Base-by-base conservation (phyloP, 2,888 invertebrate genomes). In the Phyto melanocephala region DNA sequence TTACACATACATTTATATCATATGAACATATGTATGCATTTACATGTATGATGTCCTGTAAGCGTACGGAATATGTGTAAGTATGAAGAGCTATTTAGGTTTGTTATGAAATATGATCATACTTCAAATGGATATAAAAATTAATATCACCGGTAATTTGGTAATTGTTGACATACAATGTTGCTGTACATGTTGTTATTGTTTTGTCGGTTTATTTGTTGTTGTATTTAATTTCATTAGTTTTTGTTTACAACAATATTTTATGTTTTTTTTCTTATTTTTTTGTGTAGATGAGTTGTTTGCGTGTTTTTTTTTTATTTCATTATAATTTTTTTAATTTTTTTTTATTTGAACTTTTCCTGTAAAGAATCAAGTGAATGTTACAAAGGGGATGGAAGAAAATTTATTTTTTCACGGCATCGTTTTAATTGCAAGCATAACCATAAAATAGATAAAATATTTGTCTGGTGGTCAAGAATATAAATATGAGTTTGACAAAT, bases 21-120 rank as follows among this genome's bases (percentile, higher is more conserved):
- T 28, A 28, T 28, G 28, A 28, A 28, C 11, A 52, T 22, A 13
- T 22, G 15, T 4, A 15, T 28, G 24, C 8, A 20, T 35, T 2
- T 70, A n/a, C 52, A 6, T 58, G 24, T 65, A 20, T 65, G 56
- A 62, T 47, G 62, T 63, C 62, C 62, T 54, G 35, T 54, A 63
- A 77, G 70, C 62, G n/a, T n/a, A n/a, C n/a, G n/a, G n/a, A n/a
- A 77, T 63, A 70, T 65, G 11, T 28, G n/a, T 8, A n/a, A n/a
- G n/a, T n/a, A 13, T 37, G 13, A 40, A 58, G 15, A 35, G 28
- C n/a, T 33, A 22, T 28, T 60, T 62, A 22, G 17, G 60, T 68
- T 77, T 81, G 82, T 82, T 82, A 72, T 82, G 82, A 82, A 82
- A 82, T 79, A 72, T 76, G 75, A 82, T 75, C 75, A 47, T 35